Evolutionary conservation across 2,888 invertebrate species (phyloP).

Genomic region (Apocheima hispidaria): DNA sequence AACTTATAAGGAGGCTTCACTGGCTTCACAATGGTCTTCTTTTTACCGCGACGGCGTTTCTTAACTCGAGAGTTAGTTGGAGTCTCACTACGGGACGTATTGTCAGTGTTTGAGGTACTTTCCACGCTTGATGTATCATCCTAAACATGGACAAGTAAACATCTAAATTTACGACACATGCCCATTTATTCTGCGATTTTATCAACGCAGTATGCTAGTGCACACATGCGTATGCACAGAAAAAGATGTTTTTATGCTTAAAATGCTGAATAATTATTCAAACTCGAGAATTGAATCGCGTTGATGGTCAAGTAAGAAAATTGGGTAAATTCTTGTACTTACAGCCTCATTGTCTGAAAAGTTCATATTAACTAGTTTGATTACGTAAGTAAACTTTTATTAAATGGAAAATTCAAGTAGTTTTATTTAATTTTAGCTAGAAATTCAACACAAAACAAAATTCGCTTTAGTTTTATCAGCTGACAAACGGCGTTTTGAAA

Average conservation of each 20-base stretch:
- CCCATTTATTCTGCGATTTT: background rate
- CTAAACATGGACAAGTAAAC: constrained; percentile 50
- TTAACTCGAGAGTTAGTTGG: constrained; percentile 89
- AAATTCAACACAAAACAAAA: constrained; percentile 1
- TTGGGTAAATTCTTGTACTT: constrained; percentile 55
- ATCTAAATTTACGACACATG: background rate
- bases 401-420: background rate
- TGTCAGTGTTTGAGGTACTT: constrained; percentile 93
- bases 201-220: background rate
- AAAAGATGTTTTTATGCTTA: background rate
- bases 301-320: background rate
- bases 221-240: background rate
- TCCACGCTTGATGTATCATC: constrained; percentile 93
- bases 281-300: background rate
- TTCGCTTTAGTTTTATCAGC: background rate
- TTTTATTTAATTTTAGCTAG: constrained; percentile 8
- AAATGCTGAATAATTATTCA: background rate
- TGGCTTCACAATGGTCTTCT: constrained; percentile 84
- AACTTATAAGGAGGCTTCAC: constrained; percentile 92
- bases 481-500: constrained; percentile 2
- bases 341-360: constrained; percentile 82
- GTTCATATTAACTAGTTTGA: constrained; percentile 63
- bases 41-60: constrained; percentile 85
- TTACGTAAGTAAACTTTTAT: background rate
- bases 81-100: constrained; percentile 92